Evolutionary conservation across 2,888 invertebrate species (phyloP).

Genomic region (Trissoscelio sp.): DNA sequence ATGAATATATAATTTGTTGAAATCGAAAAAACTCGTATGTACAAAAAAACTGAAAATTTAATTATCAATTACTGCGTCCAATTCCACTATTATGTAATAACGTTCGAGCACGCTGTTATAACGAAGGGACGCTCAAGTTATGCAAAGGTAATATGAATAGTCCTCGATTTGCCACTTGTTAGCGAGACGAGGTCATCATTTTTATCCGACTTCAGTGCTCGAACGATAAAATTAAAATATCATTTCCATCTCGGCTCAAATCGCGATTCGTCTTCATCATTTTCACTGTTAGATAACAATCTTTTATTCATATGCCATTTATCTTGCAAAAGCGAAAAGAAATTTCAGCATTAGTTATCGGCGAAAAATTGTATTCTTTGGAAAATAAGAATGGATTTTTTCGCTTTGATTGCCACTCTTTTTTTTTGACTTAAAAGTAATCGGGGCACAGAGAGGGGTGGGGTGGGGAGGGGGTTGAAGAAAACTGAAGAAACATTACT

Average conservation of each 20-base stretch:
- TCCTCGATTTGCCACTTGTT: constrained; percentile 26
- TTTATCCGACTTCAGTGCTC: not conserved
- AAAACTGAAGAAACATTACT: constrained; percentile 11
- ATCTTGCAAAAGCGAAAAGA: not conserved
- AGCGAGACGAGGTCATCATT: constrained; percentile 27
- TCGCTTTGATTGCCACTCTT: not conserved
- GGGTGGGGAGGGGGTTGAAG: not conserved
- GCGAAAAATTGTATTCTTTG: not conserved
- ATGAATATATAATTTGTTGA: too few species aligned
- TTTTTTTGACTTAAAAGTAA: not conserved
- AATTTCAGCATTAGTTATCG: not conserved
- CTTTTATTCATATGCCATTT: not conserved
- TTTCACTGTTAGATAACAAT: not conserved
- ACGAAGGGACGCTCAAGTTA: not conserved
- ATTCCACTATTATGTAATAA: not conserved
- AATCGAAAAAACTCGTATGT: too few species aligned
- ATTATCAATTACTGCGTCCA: not conserved
- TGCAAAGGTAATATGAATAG: not conserved
- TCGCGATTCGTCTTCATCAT: not conserved
- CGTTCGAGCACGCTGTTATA: too few species aligned
- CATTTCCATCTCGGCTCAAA: not conserved
- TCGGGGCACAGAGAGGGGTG: too few species aligned
- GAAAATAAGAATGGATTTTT: constrained; percentile 8
- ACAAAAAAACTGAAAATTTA: not conserved
- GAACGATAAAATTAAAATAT: constrained; percentile 14